phyloP scores from a whole-genome alignment of 2,888 invertebrate genomes.

The Andrena bucephala region DNA sequence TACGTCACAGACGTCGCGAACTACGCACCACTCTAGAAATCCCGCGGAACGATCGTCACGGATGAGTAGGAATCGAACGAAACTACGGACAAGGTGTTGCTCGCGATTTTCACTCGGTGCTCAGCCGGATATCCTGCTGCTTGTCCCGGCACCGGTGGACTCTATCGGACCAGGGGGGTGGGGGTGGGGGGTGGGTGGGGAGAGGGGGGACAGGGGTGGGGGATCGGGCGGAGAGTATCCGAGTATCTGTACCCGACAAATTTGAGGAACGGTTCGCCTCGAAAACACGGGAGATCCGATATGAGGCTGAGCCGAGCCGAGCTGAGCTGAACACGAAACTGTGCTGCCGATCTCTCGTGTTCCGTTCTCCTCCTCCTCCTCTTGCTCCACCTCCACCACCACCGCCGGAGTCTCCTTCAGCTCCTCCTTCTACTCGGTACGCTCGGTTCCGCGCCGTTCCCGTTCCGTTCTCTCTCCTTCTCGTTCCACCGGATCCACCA shows the following conservation, averaged over 20 bases:
- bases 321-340: conserved; percentile 79
- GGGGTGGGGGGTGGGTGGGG: background rate
- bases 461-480: conserved; percentile 70
- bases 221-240: conserved; percentile 5
- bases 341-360: conserved; percentile 82
- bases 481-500: conserved; percentile 42
- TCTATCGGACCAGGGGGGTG: conserved; percentile 1
- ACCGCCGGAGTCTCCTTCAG: conserved; percentile 66
- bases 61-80: conserved; percentile 11
- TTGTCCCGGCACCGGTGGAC: conserved; percentile 10
- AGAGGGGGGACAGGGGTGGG: conserved; percentile 1
- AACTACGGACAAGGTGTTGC: background rate
- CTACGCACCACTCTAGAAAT: conserved; percentile 65
- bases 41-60: conserved; percentile 9
- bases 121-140: conserved; percentile 30
- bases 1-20: conserved; percentile 69
- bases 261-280: conserved; percentile 52
- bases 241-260: conserved; percentile 33
- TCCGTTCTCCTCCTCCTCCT: conserved; percentile 76
- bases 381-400: conserved; percentile 65
- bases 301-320: conserved; percentile 74
- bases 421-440: conserved; percentile 74
- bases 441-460: conserved; percentile 76
- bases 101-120: conserved; percentile 38
- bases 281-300: conserved; percentile 64